Evolutionary conservation across 1,140 invertebrate species (phyloP).

Genomic region (Pogonognathellus flavescens): DNA sequence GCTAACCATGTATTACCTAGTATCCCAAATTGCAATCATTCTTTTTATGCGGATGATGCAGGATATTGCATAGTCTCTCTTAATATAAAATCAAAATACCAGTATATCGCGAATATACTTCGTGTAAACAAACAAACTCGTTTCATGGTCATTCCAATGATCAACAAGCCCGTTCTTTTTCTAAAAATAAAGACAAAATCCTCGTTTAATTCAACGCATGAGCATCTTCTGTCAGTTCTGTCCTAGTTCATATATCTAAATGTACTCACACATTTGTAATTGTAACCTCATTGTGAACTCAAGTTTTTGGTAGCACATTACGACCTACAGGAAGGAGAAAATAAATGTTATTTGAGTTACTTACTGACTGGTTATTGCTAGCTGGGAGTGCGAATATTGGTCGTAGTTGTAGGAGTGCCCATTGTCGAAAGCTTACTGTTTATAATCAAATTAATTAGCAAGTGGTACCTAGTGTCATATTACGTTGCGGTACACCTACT

Average conservation of each 20-base stretch:
- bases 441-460: too few species aligned
- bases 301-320: too few species aligned
- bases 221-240: conserved; percentile 16
- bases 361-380: too few species aligned
- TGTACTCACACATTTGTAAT: not conserved
- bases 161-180: not conserved
- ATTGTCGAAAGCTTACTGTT: too few species aligned
- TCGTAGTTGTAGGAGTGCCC: not conserved
- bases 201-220: conserved; percentile 27
- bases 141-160: not conserved
- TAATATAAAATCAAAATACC: not conserved
- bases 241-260: too few species aligned
- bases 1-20: too few species aligned
- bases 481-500: too few species aligned
- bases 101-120: not conserved
- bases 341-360: too few species aligned
- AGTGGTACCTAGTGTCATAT: too few species aligned
- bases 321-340: too few species aligned
- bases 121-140: not conserved
- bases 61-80: not conserved
- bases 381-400: not conserved
- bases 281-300: too few species aligned
- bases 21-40: not conserved
- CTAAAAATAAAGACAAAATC: conserved; percentile 32
- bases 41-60: not conserved